These are phyloP conservation scores for Actinernus sp. DNA, from an alignment of 92 coral and sea anemone species.

Conservation along the genomic window DNA sequence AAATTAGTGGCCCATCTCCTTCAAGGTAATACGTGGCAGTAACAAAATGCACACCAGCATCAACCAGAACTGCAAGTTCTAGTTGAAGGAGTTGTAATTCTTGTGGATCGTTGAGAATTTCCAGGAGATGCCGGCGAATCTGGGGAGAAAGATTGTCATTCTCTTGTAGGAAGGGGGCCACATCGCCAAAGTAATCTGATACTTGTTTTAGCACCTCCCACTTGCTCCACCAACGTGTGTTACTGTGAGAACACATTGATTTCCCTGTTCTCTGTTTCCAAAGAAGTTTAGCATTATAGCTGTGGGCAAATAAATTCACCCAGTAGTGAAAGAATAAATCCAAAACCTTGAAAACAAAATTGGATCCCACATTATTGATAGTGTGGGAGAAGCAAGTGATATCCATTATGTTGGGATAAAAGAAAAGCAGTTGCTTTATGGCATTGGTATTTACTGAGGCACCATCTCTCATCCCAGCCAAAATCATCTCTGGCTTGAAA, in stretches of 20 bases:
- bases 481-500: too few species aligned
- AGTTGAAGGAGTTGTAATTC: slow-evolving; percentile 36
- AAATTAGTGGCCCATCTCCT: slow-evolving; percentile 54
- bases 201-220: slow-evolving; percentile 7
- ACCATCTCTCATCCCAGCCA: too few species aligned
- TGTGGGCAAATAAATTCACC: slow-evolving; percentile 3
- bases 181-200: slow-evolving; percentile 62
- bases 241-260: slow-evolving; percentile 36
- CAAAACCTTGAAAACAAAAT: too few species aligned
- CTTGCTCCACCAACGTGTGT: slow-evolving; percentile 6
- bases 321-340: too few species aligned
- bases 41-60: slow-evolving; percentile 51
- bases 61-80: slow-evolving; percentile 60
- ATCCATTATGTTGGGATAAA: too few species aligned
- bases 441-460: too few species aligned
- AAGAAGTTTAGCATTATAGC: slow-evolving; percentile 4
- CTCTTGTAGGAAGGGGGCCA: slow-evolving; percentile 62
- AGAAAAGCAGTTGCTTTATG: too few species aligned
- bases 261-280: slow-evolving; percentile 50
- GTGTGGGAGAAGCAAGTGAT: too few species aligned
- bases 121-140: slow-evolving; percentile 65
- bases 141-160: slow-evolving; percentile 69
- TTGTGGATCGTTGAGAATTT: slow-evolving; percentile 61
- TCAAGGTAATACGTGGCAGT: slow-evolving; percentile 43
- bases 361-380: too few species aligned